Percentiles rank a stretch among this genome's conserved stretches.
Evolutionary conservation across 2,888 invertebrate genomes (phyloP).

Genomic region (Galeopsomyia nigrocyanea): DNA sequence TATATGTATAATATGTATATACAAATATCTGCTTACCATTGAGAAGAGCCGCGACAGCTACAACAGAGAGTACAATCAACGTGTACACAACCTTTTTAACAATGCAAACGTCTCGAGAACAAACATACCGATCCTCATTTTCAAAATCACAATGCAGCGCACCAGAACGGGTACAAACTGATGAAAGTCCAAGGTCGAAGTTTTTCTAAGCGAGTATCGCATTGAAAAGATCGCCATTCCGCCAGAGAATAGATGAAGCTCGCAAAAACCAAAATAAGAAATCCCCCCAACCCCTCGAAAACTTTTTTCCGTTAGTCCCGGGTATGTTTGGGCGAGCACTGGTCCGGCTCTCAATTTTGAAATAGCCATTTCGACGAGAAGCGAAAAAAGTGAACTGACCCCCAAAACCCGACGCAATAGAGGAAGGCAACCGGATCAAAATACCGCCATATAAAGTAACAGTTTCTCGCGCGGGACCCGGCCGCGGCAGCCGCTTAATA

Average conservation of each 20-base stretch:
- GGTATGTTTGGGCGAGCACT: conserved; percentile 67
- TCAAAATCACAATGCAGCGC: conserved; percentile 17
- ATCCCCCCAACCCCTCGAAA: conserved; percentile 40
- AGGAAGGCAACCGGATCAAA: conserved; percentile 71
- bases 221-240: background rate
- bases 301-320: conserved; percentile 57
- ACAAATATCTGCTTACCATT: conserved; percentile 50
- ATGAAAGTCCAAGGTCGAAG: conserved; percentile 15
- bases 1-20: conserved; percentile 46
- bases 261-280: background rate
- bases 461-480: conserved; percentile 68
- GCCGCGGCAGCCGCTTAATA: conserved; percentile 61
- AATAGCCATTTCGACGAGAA: conserved; percentile 76
- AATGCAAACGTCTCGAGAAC: conserved; percentile 7
- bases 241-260: background rate
- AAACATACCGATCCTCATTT: conserved; percentile 2
- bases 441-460: conserved; percentile 68
- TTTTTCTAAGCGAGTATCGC: background rate
- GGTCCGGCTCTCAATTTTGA: conserved; percentile 79
- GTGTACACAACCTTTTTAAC: background rate
- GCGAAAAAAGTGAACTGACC: conserved; percentile 71
- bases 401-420: conserved; percentile 86
- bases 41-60: conserved; percentile 14
- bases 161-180: background rate
- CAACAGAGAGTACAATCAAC: background rate